Percentiles rank a stretch among this genome's conserved stretches.
Evolutionary conservation across 2,888 invertebrate genomes (phyloP).

Genomic region (Lithosia quadra): DNA sequence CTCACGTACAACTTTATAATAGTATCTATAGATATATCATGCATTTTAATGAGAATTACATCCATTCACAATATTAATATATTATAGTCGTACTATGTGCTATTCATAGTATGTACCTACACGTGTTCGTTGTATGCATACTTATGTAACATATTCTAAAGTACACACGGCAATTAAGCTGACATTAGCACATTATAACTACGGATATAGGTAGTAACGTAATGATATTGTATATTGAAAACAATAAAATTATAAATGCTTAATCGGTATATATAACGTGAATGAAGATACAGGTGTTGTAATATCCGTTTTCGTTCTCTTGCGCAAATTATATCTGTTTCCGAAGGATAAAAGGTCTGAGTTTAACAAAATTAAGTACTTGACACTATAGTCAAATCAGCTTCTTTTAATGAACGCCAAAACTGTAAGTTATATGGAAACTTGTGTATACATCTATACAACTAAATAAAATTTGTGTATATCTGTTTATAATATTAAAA

Average conservation of each 20-base stretch:
- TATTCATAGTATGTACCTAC: constrained; percentile 6
- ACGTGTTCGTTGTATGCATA: constrained; percentile 11
- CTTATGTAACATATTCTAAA: constrained; percentile 1
- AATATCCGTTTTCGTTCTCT: constrained; percentile 10
- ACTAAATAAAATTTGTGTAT: too few species aligned
- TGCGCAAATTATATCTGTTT: not conserved
- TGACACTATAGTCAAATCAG: not conserved
- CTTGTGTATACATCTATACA: too few species aligned
- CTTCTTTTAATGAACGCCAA: not conserved
- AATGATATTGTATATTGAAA: constrained; percentile 10
- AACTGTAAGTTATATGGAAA: not conserved
- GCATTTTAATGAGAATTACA: too few species aligned
- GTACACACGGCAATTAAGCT: constrained; percentile 9
- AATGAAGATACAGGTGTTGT: constrained; percentile 8
- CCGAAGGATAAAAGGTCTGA: too few species aligned
- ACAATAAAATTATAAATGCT: not conserved
- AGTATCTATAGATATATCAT: too few species aligned
- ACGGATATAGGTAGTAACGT: constrained; percentile 5
- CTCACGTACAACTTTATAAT: too few species aligned
- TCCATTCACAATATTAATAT: not conserved
- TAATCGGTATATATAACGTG: constrained; percentile 7
- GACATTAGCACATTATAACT: constrained; percentile 1
- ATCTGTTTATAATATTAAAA: too few species aligned
- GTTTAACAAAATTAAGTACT: not conserved
- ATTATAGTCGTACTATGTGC: not conserved